These are phyloP conservation scores for Galaxea fascicularis DNA, from an alignment of 92 coral and sea anemone species.

Conservation along the genomic window DNA sequence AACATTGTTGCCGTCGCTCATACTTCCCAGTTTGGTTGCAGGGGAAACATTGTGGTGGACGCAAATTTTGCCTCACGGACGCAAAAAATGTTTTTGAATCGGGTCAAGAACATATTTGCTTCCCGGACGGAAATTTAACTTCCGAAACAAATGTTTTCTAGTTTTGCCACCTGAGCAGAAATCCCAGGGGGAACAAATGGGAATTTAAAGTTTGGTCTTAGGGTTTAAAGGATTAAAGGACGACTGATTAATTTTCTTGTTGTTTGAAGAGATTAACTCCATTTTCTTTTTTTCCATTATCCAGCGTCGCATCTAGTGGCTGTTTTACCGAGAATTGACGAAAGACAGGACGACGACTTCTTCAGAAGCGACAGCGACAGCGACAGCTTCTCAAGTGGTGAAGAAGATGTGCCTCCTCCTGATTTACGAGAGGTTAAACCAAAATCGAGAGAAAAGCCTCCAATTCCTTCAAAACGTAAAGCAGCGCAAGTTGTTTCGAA, in stretches of 20 bases:
- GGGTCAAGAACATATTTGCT: no score
- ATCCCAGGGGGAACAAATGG: no score
- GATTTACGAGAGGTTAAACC: slow-evolving; percentile 65
- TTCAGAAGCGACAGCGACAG: slow-evolving; percentile 67
- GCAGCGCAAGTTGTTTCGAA: neutral
- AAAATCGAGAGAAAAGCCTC: slow-evolving; percentile 25
- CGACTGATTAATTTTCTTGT: neutral
- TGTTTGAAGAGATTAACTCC: neutral
- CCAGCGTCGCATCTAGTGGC: slow-evolving; percentile 83
- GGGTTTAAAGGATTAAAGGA: neutral
- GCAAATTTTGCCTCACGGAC: no score
- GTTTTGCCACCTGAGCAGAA: no score
- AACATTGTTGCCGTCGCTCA: no score
- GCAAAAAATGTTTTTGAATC: no score
- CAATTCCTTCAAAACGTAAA: slow-evolving; percentile 3
- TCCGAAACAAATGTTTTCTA: no score
- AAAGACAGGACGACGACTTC: slow-evolving; percentile 73
- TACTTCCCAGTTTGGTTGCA: no score
- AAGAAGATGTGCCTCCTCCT: slow-evolving; percentile 64
- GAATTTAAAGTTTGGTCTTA: no score
- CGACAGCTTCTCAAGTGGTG: slow-evolving; percentile 62
- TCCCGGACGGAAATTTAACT: no score
- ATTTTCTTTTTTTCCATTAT: slow-evolving; percentile 6
- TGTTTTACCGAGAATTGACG: slow-evolving; percentile 73
- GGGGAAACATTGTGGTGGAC: no score